These are phyloP conservation scores for Riptortus pedestris DNA, from an alignment of 1,140 invertebrate genomes.

Conservation along the genomic window DNA sequence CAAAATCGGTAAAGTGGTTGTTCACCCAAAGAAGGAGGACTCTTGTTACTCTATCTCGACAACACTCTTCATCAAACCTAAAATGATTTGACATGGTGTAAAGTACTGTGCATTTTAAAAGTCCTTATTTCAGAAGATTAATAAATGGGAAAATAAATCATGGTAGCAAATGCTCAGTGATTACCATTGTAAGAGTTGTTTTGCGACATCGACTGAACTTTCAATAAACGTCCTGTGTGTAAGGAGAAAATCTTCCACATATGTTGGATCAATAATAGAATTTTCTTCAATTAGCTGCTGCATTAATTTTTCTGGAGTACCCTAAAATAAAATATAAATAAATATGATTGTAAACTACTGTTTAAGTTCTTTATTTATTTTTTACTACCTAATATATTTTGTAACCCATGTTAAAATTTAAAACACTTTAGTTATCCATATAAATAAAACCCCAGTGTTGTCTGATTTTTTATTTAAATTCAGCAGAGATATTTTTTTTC, in stretches of 20 bases:
- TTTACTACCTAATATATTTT: too few species aligned
- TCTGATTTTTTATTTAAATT: too few species aligned
- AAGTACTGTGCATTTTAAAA: too few species aligned
- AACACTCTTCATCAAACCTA: slow-evolving; percentile 61
- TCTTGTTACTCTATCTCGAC: slow-evolving; percentile 82
- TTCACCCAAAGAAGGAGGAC: slow-evolving; percentile 97
- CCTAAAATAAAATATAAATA: slow-evolving; percentile 40
- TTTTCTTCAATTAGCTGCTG: slow-evolving; percentile 90
- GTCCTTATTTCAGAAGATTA: too few species aligned
- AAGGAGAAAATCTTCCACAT: slow-evolving; percentile 96
- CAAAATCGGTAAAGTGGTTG: slow-evolving; percentile 99
- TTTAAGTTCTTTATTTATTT: too few species aligned
- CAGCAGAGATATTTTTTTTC: too few species aligned
- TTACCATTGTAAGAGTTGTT: slow-evolving; percentile 79
- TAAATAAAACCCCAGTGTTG: too few species aligned
- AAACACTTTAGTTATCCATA: too few species aligned
- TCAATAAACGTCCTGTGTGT: slow-evolving; percentile 93
- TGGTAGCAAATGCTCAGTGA: too few species aligned
- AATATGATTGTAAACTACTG: too few species aligned
- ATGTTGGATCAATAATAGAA: slow-evolving; percentile 85
- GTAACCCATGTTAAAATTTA: too few species aligned
- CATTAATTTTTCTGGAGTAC: slow-evolving; percentile 83
- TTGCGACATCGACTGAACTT: slow-evolving; percentile 70
- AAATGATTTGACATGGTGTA: neutral
- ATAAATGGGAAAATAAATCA: too few species aligned